Percentiles rank a stretch among this genome's conserved stretches.
phyloP scores from a whole-genome alignment of 2,888 invertebrate genomes.

The Eucera pruinosa region DNA sequence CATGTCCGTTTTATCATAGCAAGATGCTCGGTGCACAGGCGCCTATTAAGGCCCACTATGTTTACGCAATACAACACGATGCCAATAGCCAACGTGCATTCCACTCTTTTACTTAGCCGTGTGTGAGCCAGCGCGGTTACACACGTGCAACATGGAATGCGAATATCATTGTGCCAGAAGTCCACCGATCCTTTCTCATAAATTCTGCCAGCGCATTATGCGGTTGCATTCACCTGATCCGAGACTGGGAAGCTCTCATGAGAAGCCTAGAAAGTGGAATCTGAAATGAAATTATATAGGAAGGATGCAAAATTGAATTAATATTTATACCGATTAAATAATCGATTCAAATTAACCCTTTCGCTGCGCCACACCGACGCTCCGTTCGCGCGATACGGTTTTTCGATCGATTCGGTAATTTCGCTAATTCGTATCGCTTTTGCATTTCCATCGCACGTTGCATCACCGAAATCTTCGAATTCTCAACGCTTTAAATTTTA shows the following conservation, averaged over 20 bases:
- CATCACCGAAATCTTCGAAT: too few relatives aligned
- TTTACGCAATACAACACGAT: constrained; percentile 55
- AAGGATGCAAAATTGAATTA: too few relatives aligned
- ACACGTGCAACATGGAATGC: constrained; percentile 55
- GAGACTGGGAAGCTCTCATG: constrained; percentile 8
- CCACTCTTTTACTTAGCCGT: constrained; percentile 44
- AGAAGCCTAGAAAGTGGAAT: constrained; percentile 10
- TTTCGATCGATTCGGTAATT: too few relatives aligned
- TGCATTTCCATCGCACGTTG: too few relatives aligned
- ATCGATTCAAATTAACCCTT: too few relatives aligned
- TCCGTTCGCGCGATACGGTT: too few relatives aligned
- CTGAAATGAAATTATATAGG: not conserved
- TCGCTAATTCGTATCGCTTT: too few relatives aligned
- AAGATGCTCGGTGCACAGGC: constrained; percentile 41
- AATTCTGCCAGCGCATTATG: constrained; percentile 54
- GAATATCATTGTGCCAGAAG: constrained; percentile 60
- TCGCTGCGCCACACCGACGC: too few relatives aligned
- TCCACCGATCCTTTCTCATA: constrained; percentile 47
- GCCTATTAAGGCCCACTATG: constrained; percentile 40
- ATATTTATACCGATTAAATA: too few relatives aligned
- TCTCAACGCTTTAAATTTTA: too few relatives aligned
- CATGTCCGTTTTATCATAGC: constrained; percentile 48
- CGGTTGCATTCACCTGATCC: constrained; percentile 48
- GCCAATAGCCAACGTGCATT: constrained; percentile 30
- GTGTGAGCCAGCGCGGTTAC: not conserved